phyloP scores from a whole-genome alignment of 2,113 vertebrate genomes.

The Corythaeola cristata region DNA sequence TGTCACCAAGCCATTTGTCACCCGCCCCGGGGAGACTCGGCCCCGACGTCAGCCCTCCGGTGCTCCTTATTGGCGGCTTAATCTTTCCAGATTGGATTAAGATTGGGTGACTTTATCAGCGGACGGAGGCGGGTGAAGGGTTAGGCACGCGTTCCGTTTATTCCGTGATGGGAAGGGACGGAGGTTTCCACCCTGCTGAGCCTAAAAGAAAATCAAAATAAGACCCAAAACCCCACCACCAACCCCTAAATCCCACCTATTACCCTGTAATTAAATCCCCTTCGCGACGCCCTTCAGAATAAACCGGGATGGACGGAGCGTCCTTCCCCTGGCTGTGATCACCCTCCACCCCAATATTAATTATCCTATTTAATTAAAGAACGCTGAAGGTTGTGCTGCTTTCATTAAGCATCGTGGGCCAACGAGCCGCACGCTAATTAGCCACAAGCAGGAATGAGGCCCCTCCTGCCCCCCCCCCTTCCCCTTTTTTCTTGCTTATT shows the following conservation, averaged over 20 bases:
- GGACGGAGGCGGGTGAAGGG: conserved; percentile 29
- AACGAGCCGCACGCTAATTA: conserved; percentile 27
- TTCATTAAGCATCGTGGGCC: conserved; percentile 14
- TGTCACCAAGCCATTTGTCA: conserved; percentile 80
- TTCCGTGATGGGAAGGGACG: background rate
- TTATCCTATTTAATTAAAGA: conserved; percentile 31
- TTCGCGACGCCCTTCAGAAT: background rate
- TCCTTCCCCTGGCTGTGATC: background rate
- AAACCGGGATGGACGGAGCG: conserved; percentile 23
- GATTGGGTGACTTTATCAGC: conserved; percentile 48
- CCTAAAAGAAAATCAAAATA: background rate
- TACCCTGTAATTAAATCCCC: background rate
- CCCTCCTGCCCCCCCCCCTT: background rate
- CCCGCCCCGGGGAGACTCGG: conserved; percentile 49
- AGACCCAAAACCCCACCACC: background rate
- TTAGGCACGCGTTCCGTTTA: background rate
- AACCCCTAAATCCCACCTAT: background rate
- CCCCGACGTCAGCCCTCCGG: background rate
- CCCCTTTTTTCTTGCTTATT: background rate
- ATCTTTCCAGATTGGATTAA: conserved; percentile 76
- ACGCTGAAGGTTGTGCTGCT: background rate
- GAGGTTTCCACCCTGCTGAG: background rate
- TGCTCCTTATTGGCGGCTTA: conserved; percentile 69
- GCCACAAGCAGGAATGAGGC: conserved; percentile 9
- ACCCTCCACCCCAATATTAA: background rate